These are phyloP conservation scores for Rhea pennata DNA, from an alignment of 2,113 vertebrate species.

Conservation along the genomic window DNA sequence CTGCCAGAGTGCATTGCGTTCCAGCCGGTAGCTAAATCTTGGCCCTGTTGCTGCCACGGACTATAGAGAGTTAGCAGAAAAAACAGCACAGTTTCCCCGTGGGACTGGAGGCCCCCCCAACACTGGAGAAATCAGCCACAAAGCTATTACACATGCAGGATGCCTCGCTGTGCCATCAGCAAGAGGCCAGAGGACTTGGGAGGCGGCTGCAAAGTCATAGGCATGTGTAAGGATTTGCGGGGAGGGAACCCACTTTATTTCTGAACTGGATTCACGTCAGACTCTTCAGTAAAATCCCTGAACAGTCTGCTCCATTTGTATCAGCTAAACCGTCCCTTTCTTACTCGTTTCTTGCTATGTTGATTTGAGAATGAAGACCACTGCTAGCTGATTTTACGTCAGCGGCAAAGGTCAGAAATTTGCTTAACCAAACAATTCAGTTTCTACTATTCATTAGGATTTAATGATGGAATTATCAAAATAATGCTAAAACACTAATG, in stretches of 20 bases:
- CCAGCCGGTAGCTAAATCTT: neutral
- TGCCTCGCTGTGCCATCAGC: neutral
- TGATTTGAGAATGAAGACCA: neutral
- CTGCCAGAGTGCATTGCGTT: neutral
- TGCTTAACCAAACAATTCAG: neutral
- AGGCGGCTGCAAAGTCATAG: neutral
- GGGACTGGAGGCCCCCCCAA: neutral
- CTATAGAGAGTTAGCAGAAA: neutral
- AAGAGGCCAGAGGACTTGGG: rapidly evolving
- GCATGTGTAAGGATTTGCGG: neutral
- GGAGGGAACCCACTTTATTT: neutral
- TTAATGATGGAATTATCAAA: conserved; percentile 46
- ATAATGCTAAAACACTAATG: conserved; percentile 42
- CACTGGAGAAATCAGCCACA: neutral
- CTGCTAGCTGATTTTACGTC: neutral
- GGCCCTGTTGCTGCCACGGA: neutral
- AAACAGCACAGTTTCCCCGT: neutral
- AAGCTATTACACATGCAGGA: neutral
- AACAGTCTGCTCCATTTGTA: neutral
- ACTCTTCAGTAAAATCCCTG: neutral
- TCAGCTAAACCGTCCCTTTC: neutral
- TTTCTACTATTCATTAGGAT: conserved; percentile 4
- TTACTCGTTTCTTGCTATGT: neutral
- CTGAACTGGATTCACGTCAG: neutral
- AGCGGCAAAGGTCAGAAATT: conserved; percentile 22